Base-by-base conservation (phyloP, 2,888 invertebrate species). In the Troglohyphantes excavatus region DNA sequence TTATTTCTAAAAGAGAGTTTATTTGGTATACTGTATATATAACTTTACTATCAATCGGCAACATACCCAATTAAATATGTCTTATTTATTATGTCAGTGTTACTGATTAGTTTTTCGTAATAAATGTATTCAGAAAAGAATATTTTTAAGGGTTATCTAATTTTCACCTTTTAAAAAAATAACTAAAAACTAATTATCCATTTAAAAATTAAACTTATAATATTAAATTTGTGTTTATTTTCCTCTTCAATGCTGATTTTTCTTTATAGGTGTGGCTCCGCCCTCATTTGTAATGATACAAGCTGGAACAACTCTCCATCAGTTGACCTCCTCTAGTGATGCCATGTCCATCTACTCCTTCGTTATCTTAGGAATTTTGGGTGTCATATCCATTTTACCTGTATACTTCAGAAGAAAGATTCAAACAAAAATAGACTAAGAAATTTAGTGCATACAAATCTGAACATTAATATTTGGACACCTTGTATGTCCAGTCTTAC, bases 231-330 rank as follows among this genome's bases (percentile, higher is more conserved):
- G 19, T 46, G 13, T 13, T 53, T 53, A 2, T n/a, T n/a, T 33
- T 3, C 59, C 17, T 29, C 13, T 39, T 39, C 9, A n/a, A n/a
- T n/a, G n/a, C n/a, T n/a, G n/a, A n/a, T 39, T 39, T 59, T 61
- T 43, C 65, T 29, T 92, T 94, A n/a, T 93, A 96, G 97, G 98
- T 91, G 98, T 98, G 13, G 98, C 97, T 0, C 99, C 99, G 68
- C 99, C 99, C 3, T 98, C 99, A 0, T 97, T 99, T 93, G 96
- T 99, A 29, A 98, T 98, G 13, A 98, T 99, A 92, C 98, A 99
- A 94, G 98, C 99, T 13, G 99, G 99, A 17, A 98, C 98, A 93
- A 99, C 99, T 0, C 94, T 99, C 68, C 97, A 99, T 93, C 96
- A 97, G 92, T 95, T 99, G 94, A 97, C 98, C 0, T 97, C 97